Conservation (phyloP, 1,140 invertebrate species). For the Arctopsyche grandis region DNA sequence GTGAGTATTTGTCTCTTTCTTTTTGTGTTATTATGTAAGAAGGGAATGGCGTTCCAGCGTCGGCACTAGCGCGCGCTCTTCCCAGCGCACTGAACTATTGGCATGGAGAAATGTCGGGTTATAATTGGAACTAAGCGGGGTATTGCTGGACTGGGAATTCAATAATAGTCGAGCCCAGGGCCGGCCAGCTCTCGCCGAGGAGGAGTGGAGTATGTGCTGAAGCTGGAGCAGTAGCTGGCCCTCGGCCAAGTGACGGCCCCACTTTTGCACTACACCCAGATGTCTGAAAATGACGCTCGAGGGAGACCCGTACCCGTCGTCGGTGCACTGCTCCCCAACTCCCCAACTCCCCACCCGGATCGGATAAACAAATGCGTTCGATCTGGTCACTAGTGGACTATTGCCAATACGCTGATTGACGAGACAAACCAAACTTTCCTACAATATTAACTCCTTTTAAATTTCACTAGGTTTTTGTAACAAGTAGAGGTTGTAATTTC, state of each 20-base stretch:
- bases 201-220: background rate
- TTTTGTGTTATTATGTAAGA: constrained; percentile 28
- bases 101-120: constrained; percentile 50
- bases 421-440: no score
- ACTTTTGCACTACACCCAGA: constrained; percentile 38
- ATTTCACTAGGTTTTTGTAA: no score
- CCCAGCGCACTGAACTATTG: constrained; percentile 39
- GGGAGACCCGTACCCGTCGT: background rate
- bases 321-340: background rate
- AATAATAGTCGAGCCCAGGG: constrained; percentile 37
- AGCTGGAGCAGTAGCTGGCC: constrained; percentile 16
- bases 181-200: constrained; percentile 1
- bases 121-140: constrained; percentile 54
- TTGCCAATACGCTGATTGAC: constrained; percentile 7
- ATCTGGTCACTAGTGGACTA: background rate
- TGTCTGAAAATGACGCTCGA: background rate
- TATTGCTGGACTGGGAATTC: constrained; percentile 47
- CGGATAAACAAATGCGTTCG: background rate
- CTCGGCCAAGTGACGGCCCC: background rate
- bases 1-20: background rate
- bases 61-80: constrained; percentile 31
- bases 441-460: no score
- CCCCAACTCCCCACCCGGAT: no score
- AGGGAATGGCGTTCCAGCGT: constrained; percentile 23
- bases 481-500: no score